phyloP scores from a whole-genome alignment of 2,888 invertebrate species.

The Meliscaeva auricollis region DNA sequence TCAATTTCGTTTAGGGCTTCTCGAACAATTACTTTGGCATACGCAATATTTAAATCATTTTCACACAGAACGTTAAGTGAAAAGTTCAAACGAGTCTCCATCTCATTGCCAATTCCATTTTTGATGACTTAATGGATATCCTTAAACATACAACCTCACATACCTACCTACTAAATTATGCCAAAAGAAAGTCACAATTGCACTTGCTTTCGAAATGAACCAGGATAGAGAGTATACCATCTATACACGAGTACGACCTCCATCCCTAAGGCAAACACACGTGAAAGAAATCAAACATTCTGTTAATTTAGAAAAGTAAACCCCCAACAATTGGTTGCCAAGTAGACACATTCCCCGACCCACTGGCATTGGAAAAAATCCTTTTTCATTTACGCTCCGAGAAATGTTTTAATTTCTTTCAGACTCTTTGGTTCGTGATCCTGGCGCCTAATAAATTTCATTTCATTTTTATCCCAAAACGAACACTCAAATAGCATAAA shows the following conservation, averaged over 20 bases:
- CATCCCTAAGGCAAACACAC: conserved; percentile 54
- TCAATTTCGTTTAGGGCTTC: conserved; percentile 57
- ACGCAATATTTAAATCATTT: conserved; percentile 63
- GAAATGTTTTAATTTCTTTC: conserved; percentile 76
- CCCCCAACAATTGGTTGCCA: conserved; percentile 57
- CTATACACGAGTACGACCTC: not conserved
- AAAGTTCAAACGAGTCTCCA: conserved; percentile 58
- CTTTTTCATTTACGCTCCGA: conserved; percentile 73
- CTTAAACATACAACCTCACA: conserved; percentile 42
- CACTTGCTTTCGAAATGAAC: conserved; percentile 38
- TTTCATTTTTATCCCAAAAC: conserved; percentile 75
- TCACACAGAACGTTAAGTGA: conserved; percentile 57
- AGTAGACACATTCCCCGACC: conserved; percentile 44
- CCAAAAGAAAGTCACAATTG: conserved; percentile 52
- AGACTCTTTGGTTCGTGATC: conserved; percentile 76
- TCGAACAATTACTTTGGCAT: conserved; percentile 59
- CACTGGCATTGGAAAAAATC: conserved; percentile 37
- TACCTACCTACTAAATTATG: conserved; percentile 61
- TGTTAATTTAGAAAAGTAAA: conserved; percentile 76
- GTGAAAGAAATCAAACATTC: conserved; percentile 76
- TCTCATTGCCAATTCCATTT: conserved; percentile 61
- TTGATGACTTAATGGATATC: conserved; percentile 72
- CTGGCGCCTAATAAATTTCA: conserved; percentile 76
- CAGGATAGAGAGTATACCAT: conserved; percentile 3
- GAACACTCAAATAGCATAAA: conserved; percentile 59